These are phyloP conservation scores for Ophraella communa DNA, from an alignment of 2,888 invertebrate species.

Conservation along the genomic window DNA sequence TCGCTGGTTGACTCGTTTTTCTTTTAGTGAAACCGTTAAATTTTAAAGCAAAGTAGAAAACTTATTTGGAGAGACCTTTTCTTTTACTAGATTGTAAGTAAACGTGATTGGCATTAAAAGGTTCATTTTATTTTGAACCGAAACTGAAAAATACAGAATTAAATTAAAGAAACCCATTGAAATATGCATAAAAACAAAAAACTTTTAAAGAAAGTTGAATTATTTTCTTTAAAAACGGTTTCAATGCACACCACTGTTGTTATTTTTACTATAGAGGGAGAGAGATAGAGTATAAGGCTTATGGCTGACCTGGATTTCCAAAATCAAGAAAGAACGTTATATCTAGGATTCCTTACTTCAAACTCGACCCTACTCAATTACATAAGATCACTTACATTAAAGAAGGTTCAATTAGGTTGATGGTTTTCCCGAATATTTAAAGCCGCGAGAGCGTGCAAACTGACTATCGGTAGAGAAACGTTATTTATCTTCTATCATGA, in stretches of 20 bases:
- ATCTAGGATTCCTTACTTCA: constrained; percentile 8
- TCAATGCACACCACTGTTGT: neutral
- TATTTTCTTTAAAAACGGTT: no score
- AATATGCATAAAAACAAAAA: neutral
- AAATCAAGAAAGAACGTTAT: constrained; percentile 10
- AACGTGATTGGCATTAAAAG: constrained; percentile 11
- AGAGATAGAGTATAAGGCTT: neutral
- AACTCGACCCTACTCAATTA: constrained; percentile 8
- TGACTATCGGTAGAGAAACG: neutral
- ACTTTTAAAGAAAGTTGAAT: no score
- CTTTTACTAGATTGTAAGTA: neutral
- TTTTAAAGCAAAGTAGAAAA: neutral
- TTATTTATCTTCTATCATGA: neutral
- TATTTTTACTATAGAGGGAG: no score
- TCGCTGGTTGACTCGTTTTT: neutral
- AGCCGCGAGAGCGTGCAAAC: constrained; percentile 2
- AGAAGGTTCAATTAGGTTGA: constrained; percentile 17
- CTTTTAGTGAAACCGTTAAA: neutral
- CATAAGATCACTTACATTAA: constrained; percentile 18
- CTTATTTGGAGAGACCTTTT: neutral
- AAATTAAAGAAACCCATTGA: neutral
- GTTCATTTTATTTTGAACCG: neutral
- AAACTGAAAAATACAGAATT: neutral
- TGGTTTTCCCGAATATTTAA: constrained; percentile 7
- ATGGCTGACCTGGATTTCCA: constrained; percentile 20